Evolutionary conservation across 2,888 invertebrate species (phyloP), one percentile per base, ranked within the genome.

Genomic region (Lumbricus terrestris): DNA sequence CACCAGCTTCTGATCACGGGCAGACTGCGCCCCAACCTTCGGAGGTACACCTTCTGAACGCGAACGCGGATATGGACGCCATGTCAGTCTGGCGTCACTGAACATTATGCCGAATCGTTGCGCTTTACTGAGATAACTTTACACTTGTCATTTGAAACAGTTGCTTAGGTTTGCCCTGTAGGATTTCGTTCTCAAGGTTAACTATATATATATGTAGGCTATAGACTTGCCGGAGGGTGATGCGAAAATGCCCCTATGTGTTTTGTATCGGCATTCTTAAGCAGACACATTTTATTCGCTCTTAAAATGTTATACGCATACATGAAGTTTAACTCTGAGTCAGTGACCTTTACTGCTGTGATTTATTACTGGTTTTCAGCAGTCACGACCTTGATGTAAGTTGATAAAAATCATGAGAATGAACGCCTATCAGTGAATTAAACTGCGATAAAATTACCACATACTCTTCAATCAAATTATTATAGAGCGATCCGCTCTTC

Each of bases 1-100:
- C 85, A 85, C 85, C 34, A 85, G 20, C 85, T 85, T 6, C 20
- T 85, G 85, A 85, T 85, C 85, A 85, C 85, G 8, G 85, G 85
- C 34, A 85, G 35, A 37, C 85, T 85, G 85, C 37, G 37, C 35
- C 85, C 85, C 34, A 85, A 34, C 15, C 85, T 34, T 37, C 34
- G 85, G 37, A 35, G 85, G 35, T 85, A 34, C 85, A 85, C 85
- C 37, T 37, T 85, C 85, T 85, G 85, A 85, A 34, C 8, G 8
- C 8, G 6, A 8, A 35, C 85, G 69, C 69, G 85, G 35, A 34
- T 1, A 23, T 4, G 6, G 16, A 35, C 85, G 69, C 69, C 13
- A n/a, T n/a, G n/a, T 29, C 29, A 69, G 69, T 69, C 1, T 69
- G n/a, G 69, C n/a, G n/a, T 69, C 8, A 69, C 29, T 29, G n/a